Evolutionary conservation across 2,888 invertebrate species (phyloP).

Genomic region (Erebia aethiops): DNA sequence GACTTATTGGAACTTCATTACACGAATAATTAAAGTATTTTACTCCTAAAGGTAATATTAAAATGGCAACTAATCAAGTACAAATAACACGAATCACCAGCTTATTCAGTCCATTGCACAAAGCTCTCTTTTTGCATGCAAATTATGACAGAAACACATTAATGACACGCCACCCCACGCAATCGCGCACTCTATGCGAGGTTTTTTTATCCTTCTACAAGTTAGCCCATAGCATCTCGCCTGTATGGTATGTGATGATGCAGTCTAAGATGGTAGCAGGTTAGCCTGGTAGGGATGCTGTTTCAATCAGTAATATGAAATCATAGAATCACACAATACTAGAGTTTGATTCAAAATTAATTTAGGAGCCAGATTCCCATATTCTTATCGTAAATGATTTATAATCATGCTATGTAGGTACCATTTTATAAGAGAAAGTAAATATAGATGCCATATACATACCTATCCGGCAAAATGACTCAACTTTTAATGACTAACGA

Average conservation of each 20-base stretch:
- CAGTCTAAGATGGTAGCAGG: too few species aligned
- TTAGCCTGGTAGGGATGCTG: too few species aligned
- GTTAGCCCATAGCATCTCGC: too few species aligned
- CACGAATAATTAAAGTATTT: neutral
- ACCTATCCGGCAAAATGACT: slow-evolving; percentile 52
- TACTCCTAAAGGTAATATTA: neutral
- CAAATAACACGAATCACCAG: slow-evolving; percentile 7
- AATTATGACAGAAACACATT: slow-evolving; percentile 2
- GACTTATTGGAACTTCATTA: neutral
- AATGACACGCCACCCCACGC: neutral
- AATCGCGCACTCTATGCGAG: too few species aligned
- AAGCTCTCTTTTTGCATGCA: neutral
- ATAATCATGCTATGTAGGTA: neutral
- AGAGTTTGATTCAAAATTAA: too few species aligned
- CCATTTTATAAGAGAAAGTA: slow-evolving; percentile 32
- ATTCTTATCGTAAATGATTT: neutral
- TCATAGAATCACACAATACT: too few species aligned
- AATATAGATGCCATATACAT: slow-evolving; percentile 23
- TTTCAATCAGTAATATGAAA: too few species aligned
- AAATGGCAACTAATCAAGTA: slow-evolving; percentile 16
- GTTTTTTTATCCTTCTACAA: too few species aligned
- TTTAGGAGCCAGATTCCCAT: too few species aligned
- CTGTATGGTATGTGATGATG: too few species aligned
- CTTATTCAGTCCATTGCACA: neutral
- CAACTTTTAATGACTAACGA: slow-evolving; percentile 68